phyloP scores from a whole-genome alignment of 2,113 vertebrate species.

The Phoxinus phoxinus region DNA sequence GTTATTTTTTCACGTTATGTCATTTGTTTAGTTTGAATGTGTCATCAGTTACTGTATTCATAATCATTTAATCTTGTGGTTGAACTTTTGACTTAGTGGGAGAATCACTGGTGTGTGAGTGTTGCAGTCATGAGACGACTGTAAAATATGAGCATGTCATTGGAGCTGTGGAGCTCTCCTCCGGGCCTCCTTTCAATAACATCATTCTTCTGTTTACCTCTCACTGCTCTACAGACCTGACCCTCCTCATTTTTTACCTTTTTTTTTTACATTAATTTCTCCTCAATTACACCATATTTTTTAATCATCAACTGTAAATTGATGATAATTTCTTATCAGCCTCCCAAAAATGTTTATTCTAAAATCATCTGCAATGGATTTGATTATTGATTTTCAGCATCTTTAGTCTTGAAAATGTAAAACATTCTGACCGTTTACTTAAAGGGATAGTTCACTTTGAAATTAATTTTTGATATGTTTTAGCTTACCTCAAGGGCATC shows the following conservation, averaged over 20 bases:
- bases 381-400: not conserved
- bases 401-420: not conserved
- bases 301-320: not conserved
- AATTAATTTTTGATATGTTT: no score
- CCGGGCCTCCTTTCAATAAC: not conserved
- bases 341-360: not conserved
- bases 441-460: no score
- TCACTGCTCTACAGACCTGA: not conserved
- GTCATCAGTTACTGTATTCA: not conserved
- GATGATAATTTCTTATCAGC: not conserved
- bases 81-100: conserved; percentile 7
- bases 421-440: not conserved
- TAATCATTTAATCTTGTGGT: not conserved
- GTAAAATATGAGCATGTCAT: conserved; percentile 21
- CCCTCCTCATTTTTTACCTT: not conserved
- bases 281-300: not conserved
- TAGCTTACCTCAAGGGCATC: no score
- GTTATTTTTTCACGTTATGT: not conserved
- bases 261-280: not conserved
- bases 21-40: not conserved
- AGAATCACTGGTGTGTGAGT: not conserved
- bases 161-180: not conserved
- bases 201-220: not conserved
- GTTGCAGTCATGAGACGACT: not conserved
- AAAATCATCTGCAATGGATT: not conserved